Percentiles rank a stretch among this genome's conserved stretches.
phyloP scores from a whole-genome alignment of 30 jellyfish, hydroid and myxozoan species.

The Morbakka virulenta region DNA sequence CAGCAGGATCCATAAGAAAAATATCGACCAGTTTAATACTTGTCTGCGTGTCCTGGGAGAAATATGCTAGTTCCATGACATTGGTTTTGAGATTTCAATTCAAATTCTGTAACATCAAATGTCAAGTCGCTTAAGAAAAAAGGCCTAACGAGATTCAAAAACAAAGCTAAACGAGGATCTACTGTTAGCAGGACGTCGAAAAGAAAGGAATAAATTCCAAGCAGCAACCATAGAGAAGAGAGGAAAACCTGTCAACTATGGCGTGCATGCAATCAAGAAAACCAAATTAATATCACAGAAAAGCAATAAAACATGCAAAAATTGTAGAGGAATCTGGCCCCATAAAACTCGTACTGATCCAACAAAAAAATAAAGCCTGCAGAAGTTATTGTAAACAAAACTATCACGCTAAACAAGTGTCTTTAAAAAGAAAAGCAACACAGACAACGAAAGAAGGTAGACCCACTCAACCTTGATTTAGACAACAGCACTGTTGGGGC shows the following conservation, averaged over 20 bases:
- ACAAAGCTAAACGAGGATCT: not conserved
- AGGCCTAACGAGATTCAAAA: not conserved
- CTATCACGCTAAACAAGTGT: conserved; percentile 18
- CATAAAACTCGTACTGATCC: not conserved
- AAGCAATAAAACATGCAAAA: not conserved
- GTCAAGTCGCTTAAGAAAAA: not conserved
- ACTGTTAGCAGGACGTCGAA: conserved; percentile 14
- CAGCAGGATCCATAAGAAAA: conserved; percentile 4
- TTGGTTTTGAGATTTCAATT: not conserved
- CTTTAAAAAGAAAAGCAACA: not conserved
- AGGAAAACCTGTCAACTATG: too few relatives aligned
- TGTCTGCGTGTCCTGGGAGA: conserved; percentile 30
- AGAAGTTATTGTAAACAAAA: not conserved
- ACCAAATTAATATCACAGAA: not conserved
- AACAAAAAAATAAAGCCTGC: conserved; percentile 16
- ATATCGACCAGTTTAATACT: conserved; percentile 8
- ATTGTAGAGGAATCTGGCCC: conserved; percentile 5
- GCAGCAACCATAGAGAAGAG: conserved; percentile 19
- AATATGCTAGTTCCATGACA: conserved; percentile 12
- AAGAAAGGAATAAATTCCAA: conserved; percentile 3
- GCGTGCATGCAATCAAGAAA: too few relatives aligned
- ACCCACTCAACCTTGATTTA: not conserved
- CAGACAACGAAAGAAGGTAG: not conserved
- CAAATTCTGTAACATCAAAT: not conserved
- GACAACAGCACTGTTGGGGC: conserved; percentile 13